Base-by-base conservation (phyloP, 2,888 invertebrate genomes). In the Micropterix aruncella region DNA sequence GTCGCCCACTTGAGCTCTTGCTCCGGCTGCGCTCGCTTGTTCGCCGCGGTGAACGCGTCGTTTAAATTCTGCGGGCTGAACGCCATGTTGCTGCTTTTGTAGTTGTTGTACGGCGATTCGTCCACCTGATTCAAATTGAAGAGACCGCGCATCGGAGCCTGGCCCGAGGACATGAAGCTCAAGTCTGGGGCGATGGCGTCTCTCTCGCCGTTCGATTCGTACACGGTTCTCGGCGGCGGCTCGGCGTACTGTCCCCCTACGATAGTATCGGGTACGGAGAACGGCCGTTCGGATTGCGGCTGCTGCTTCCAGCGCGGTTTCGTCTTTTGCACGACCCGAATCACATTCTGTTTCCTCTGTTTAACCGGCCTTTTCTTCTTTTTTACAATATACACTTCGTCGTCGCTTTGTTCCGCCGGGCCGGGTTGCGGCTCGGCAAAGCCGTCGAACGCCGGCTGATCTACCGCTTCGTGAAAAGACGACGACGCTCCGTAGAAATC, bases 171-270 rank as follows among this genome's bases (percentile, higher is more conserved):
- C 27, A 27, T 27, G 27, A 27, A 27, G 27, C 12, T 27, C 7
- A 12, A 27, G 12, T 27, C 27, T 12, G 27, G 27, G 12, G 12
- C 5, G 27, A 5, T 12, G 7, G 41, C 40, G 17, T 36, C 41
- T 16, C 14, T 19, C 18, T 41, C 43, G n/a, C 41, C 40, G 15
- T 44, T 40, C 27, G 46, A 43, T 15, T 38, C 40, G 19, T 40
- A 41, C 5, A 37, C 17, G 12, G 15, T 40, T 38, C 44, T 50
- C 5, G 37, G 27, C 14, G 57, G 53, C 3, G 55, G 55, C 14
- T 54, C 58, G 0, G 57, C 57, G 18, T 56, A 57, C 16, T 55
- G 49, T 7, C 54, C 55, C 14, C 51, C 52, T 2, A 50, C 45
- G 7, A 44, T 47, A 3, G 27, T 27, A 12, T 27, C 27, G 7